Conservation (phyloP, 2,113 vertebrate genomes). For the Anseranas semipalmata region DNA sequence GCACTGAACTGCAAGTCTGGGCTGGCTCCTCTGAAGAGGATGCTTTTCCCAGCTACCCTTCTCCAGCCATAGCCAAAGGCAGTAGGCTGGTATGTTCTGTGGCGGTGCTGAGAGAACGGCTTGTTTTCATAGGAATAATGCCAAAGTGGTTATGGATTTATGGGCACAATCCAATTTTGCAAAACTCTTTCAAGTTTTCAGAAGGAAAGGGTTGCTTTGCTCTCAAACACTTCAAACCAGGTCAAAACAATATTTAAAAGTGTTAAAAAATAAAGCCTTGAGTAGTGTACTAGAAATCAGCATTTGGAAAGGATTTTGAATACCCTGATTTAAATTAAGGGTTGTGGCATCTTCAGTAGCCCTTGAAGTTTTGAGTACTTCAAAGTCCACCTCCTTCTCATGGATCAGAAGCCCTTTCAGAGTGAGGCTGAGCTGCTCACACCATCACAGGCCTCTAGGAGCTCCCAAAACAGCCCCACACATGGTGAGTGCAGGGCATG, state of each 20-base stretch:
- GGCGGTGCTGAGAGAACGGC: not conserved
- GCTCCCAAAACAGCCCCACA: not conserved
- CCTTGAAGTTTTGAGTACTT: not conserved
- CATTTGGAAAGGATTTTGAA: not conserved
- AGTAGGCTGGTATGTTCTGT: not conserved
- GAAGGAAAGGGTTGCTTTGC: not conserved
- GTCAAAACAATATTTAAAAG: not conserved
- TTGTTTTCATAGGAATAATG: not conserved
- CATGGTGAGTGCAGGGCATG: fast-evolving
- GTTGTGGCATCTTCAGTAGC: not conserved
- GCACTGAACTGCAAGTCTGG: not conserved
- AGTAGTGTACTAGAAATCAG: not conserved
- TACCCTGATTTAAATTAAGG: not conserved
- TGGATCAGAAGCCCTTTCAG: not conserved
- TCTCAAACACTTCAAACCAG: not conserved
- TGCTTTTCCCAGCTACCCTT: not conserved
- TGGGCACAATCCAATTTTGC: fast-evolving
- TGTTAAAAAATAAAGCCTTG: fast-evolving
- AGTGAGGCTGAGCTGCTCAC: not conserved
- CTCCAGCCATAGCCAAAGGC: not conserved
- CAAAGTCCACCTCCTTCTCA: not conserved
- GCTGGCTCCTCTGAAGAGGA: not conserved
- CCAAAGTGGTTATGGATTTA: not conserved
- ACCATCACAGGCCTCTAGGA: fast-evolving
- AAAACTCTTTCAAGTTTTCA: not conserved